Conservation (phyloP, 2,888 invertebrate species). For the Nemapogon koenigi region DNA sequence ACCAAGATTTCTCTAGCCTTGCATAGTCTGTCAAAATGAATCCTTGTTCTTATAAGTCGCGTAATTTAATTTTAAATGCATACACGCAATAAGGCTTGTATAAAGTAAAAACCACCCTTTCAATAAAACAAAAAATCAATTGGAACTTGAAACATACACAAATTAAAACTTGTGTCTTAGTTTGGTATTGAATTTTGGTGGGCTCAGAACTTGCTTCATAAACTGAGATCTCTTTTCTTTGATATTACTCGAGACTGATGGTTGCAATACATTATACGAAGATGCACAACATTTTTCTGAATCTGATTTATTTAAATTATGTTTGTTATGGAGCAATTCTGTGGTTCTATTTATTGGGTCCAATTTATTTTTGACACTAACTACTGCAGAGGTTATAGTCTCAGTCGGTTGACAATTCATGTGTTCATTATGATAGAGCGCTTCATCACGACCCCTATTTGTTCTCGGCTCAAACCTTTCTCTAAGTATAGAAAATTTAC, state of each 20-base stretch:
- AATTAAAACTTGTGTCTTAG: constrained; percentile 43
- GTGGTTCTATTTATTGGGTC: constrained; percentile 20
- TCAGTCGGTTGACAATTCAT: constrained; percentile 30
- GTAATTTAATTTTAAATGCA: too few species aligned
- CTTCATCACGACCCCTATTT: constrained; percentile 47
- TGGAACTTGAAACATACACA: too few species aligned
- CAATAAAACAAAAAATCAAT: too few species aligned
- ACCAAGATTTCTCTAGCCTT: too few species aligned
- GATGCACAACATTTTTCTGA: constrained; percentile 14
- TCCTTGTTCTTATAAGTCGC: too few species aligned
- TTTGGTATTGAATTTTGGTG: constrained; percentile 61
- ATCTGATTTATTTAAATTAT: constrained; percentile 21
- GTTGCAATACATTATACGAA: constrained; percentile 15
- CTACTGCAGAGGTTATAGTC: constrained; percentile 22
- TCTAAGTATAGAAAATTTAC: constrained; percentile 65
- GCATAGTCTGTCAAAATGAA: too few species aligned
- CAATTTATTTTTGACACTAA: constrained; percentile 32
- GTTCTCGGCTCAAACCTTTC: constrained; percentile 63
- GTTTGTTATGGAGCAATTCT: constrained; percentile 21
- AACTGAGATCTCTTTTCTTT: constrained; percentile 62
- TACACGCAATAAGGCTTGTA: too few species aligned
- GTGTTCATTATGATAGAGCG: constrained; percentile 42
- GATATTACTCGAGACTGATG: constrained; percentile 29
- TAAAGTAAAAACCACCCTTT: too few species aligned
- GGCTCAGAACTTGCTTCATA: constrained; percentile 64